A percentile compares a stretch with the other conserved stretches of the same genome.
phyloP scores from a whole-genome alignment of 2,113 vertebrate genomes.

The Microcebus lehilahytsara region DNA sequence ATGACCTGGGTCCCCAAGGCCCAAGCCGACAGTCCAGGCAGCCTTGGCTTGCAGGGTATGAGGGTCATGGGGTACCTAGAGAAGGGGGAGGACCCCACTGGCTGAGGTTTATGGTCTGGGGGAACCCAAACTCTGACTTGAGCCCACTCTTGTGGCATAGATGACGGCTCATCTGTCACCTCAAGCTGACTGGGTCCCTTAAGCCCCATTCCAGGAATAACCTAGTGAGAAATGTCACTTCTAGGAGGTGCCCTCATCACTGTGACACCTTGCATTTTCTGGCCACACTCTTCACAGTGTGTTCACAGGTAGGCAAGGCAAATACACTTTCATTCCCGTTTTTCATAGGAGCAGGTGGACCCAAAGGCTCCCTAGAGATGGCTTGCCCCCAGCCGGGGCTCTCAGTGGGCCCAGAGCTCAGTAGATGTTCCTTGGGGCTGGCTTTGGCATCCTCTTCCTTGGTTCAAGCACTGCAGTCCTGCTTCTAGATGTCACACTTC shows the following conservation, averaged over 20 bases:
- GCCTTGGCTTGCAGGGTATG: not conserved
- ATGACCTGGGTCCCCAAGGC: not conserved
- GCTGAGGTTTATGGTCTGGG: not conserved
- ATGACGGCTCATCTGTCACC: not conserved
- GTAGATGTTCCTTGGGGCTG: not conserved
- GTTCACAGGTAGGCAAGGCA: not conserved
- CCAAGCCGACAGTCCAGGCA: no score
- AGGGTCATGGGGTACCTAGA: not conserved
- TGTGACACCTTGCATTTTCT: not conserved
- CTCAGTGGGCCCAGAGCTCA: not conserved
- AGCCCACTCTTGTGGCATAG: not conserved
- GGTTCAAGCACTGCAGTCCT: not conserved
- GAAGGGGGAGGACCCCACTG: not conserved
- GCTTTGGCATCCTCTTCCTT: not conserved
- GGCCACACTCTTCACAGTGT: not conserved
- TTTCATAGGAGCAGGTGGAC: not conserved
- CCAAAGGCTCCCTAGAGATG: not conserved
- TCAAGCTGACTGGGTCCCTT: not conserved
- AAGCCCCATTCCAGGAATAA: not conserved
- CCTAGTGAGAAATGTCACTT: not conserved
- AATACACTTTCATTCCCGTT: not conserved
- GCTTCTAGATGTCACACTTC: not conserved
- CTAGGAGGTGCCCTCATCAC: no score
- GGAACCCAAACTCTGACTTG: not conserved
- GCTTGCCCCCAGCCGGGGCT: not conserved